Evolutionary conservation across 1,140 invertebrate species (phyloP).

Genomic region (Drosophila lacteicornis): DNA sequence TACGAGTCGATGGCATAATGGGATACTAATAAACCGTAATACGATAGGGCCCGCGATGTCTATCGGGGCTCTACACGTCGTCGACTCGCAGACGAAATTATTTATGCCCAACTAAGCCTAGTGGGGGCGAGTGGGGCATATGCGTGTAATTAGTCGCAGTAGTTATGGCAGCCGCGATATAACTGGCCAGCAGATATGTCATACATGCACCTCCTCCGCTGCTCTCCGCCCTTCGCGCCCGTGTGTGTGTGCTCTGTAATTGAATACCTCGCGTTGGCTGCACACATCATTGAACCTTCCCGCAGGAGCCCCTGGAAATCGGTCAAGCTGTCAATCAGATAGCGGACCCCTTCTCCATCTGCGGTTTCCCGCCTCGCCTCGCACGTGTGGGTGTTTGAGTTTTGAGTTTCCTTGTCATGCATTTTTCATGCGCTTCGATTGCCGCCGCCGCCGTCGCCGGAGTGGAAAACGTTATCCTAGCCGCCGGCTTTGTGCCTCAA

Average conservation of each 20-base stretch:
- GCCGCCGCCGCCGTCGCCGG: conserved; percentile 9
- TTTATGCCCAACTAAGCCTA: conserved; percentile 68
- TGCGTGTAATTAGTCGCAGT: conserved; percentile 70
- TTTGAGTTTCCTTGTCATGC: conserved; percentile 76
- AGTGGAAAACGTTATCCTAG: conserved; percentile 51
- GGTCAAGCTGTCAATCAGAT: conserved; percentile 77
- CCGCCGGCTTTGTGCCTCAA: conserved; percentile 22
- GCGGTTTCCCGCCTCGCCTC: conserved; percentile 22
- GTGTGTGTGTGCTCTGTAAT: conserved; percentile 56
- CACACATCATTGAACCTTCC: conserved; percentile 73
- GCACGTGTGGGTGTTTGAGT: conserved; percentile 62
- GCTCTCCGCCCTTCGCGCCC: neutral
- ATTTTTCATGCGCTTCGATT: conserved; percentile 68
- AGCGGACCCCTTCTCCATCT: conserved; percentile 23
- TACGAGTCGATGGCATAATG: conserved; percentile 51
- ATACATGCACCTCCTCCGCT: conserved; percentile 4
- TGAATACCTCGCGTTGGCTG: conserved; percentile 70
- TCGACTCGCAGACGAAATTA: conserved; percentile 68
- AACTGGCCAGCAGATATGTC: conserved; percentile 59
- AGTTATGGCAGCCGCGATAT: conserved; percentile 67
- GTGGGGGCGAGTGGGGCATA: conserved; percentile 4
- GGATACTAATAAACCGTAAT: conserved; percentile 81
- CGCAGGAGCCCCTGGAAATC: conserved; percentile 58
- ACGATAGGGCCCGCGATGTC: conserved; percentile 69
- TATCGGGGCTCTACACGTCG: conserved; percentile 71